Conservation (phyloP, 2,888 invertebrate genomes). For the Sympetrum striolatum region DNA sequence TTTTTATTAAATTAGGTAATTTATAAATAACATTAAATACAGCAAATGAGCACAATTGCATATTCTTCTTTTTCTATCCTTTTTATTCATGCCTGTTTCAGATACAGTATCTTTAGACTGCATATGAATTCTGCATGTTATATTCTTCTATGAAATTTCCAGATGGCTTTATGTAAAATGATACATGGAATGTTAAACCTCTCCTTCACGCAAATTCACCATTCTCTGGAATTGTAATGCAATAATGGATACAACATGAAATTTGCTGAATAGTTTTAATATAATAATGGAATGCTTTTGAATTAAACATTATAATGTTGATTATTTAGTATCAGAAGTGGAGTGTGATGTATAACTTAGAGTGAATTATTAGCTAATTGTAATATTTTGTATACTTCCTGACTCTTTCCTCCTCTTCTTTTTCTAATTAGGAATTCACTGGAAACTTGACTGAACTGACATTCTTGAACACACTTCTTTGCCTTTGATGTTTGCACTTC, state of each 20-base stretch:
- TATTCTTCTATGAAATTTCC: not conserved
- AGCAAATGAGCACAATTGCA: not conserved
- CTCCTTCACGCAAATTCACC: no score
- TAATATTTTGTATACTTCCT: not conserved
- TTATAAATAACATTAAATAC: not conserved
- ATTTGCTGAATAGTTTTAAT: no score
- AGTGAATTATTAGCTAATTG: no score
- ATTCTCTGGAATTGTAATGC: no score
- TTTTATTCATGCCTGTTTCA: not conserved
- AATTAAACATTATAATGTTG: no score
- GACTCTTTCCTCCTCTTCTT: not conserved
- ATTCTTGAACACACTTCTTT: slow-evolving; percentile 1
- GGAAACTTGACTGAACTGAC: not conserved
- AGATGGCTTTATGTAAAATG: not conserved
- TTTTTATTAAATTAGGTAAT: not conserved
- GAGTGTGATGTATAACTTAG: no score
- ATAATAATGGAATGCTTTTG: no score
- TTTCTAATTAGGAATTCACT: slow-evolving; percentile 5
- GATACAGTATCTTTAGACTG: not conserved
- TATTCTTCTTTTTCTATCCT: not conserved
- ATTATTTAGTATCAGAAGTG: no score
- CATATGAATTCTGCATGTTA: not conserved
- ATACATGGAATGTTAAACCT: no score
- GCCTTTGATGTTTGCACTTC: slow-evolving; percentile 14
- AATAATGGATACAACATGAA: no score